These are phyloP conservation scores for Gopherus evgoodei DNA, from an alignment of 2,113 vertebrate species.

Conservation along the genomic window DNA sequence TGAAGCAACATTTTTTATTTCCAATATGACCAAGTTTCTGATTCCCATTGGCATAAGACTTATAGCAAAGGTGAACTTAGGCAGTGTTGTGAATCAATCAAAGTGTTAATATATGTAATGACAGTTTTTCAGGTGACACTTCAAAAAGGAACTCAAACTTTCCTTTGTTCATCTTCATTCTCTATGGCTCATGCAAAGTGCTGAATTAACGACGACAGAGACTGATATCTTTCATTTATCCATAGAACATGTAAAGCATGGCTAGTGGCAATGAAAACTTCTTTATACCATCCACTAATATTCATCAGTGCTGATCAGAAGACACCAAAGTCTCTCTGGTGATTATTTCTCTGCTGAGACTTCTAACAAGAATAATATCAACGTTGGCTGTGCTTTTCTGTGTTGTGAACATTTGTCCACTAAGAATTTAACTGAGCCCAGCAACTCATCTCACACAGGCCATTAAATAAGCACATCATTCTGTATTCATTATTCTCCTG, in stretches of 20 bases:
- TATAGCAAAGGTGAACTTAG: no score
- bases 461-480: not conserved
- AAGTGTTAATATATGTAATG: not conserved
- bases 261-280: not conserved
- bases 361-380: not conserved
- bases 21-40: not conserved
- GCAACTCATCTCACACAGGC: not conserved
- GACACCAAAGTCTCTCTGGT: not conserved
- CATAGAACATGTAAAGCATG: not conserved
- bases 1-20: not conserved
- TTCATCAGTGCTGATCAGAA: not conserved
- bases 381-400: not conserved
- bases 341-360: not conserved
- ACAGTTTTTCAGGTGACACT: not conserved
- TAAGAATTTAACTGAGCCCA: not conserved
- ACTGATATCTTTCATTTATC: not conserved
- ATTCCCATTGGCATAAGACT: not conserved
- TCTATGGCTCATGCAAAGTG: not conserved
- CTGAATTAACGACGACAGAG: not conserved
- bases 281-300: not conserved
- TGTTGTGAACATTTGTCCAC: not conserved
- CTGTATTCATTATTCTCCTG: not conserved
- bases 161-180: not conserved
- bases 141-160: not conserved
- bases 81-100: no score